These are phyloP conservation scores for Calcarius ornatus DNA, from an alignment of 2,113 vertebrate genomes.

Conservation along the genomic window DNA sequence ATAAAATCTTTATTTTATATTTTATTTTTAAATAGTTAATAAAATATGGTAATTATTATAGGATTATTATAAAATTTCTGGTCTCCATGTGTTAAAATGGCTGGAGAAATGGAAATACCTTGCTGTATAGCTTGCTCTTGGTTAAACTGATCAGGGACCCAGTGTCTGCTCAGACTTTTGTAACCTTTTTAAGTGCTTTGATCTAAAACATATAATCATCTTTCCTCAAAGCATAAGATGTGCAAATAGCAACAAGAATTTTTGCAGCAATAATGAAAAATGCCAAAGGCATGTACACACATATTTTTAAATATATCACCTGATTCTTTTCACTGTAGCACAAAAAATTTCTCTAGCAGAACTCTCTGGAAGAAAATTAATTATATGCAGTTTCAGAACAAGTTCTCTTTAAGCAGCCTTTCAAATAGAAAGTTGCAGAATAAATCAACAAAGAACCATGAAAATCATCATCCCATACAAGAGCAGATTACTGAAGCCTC, in stretches of 20 bases:
- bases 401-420: neutral
- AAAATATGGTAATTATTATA: neutral
- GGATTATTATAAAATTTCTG: neutral
- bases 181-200: neutral
- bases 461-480: neutral
- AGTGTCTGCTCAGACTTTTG: neutral
- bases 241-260: neutral
- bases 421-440: neutral
- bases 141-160: neutral
- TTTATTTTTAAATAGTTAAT: neutral
- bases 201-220: neutral
- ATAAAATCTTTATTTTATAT: neutral
- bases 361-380: neutral
- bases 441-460: neutral
- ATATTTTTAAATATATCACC: neutral
- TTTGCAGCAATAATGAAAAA: neutral
- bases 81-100: neutral
- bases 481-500: neutral
- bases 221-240: neutral
- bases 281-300: neutral
- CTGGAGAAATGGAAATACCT: neutral
- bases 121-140: neutral
- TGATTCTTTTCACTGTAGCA: neutral
- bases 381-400: neutral
- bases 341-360: neutral